Evolutionary conservation across 2,888 invertebrate genomes (phyloP).

Genomic region (Siphlonurus alternatus): DNA sequence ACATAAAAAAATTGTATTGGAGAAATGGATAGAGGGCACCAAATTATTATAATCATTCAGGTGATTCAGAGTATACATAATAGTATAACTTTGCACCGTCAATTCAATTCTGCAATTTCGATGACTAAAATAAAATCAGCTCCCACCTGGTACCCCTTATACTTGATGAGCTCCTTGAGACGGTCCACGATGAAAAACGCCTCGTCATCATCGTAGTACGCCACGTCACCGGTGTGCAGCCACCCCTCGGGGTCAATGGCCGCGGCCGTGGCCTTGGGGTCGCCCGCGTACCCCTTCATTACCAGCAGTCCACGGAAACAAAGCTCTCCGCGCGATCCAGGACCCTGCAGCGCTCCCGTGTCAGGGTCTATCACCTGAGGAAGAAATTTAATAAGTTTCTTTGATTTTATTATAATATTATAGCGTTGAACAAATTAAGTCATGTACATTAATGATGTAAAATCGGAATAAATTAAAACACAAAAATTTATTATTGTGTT

Average conservation of each 20-base stretch:
- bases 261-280: constrained; percentile 43
- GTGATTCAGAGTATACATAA: no score
- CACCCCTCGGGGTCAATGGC: constrained; percentile 57
- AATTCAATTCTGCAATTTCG: no score
- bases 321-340: constrained; percentile 53
- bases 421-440: background rate
- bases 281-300: constrained; percentile 72
- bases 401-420: background rate
- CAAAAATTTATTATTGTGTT: no score
- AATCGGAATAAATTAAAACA: background rate
- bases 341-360: constrained; percentile 33
- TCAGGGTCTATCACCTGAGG: constrained; percentile 33
- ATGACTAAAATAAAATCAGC: no score
- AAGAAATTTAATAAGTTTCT: no score
- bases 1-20: no score
- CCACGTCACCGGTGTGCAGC: constrained; percentile 65
- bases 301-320: constrained; percentile 65
- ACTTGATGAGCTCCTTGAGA: constrained; percentile 79
- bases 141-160: constrained; percentile 60
- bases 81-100: no score
- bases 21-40: no score
- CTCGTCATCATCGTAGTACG: constrained; percentile 59
- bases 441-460: background rate
- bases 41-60: no score
- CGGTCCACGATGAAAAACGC: constrained; percentile 70